A percentile compares a stretch with the other conserved stretches of the same genome.
Evolutionary conservation across 2,797 vertebrate genomes (phyloP).

Genomic region (Sebastes matsubarae): DNA sequence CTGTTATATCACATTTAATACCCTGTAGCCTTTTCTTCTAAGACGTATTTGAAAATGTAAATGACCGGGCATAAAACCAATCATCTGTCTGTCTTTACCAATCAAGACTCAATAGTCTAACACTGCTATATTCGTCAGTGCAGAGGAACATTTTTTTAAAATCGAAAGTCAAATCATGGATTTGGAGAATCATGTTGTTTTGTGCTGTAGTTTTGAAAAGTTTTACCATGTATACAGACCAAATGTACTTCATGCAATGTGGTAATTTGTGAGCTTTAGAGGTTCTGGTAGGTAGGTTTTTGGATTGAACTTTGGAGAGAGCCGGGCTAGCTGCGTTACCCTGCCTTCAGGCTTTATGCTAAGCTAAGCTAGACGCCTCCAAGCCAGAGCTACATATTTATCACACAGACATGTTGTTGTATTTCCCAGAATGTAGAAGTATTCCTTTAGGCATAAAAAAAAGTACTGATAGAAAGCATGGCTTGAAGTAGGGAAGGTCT

Average conservation of each 20-base stretch:
- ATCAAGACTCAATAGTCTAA: background rate
- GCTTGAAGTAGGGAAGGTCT: background rate
- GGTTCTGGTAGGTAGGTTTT: background rate
- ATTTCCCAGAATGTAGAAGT: background rate
- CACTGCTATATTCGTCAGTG: fast-evolving
- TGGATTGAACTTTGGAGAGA: background rate
- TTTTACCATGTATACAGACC: background rate
- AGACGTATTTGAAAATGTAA: background rate
- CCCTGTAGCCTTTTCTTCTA: background rate
- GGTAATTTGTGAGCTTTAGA: background rate
- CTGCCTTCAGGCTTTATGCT: background rate
- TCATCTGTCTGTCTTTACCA: background rate
- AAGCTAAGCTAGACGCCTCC: background rate
- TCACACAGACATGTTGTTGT: too few relatives aligned
- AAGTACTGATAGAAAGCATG: background rate
- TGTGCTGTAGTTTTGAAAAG: background rate
- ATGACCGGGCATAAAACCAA: background rate
- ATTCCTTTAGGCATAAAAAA: background rate
- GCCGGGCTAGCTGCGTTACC: background rate
- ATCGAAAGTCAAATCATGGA: too few relatives aligned
- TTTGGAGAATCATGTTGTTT: too few relatives aligned
- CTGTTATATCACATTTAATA: too few relatives aligned
- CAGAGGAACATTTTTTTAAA: fast-evolving
- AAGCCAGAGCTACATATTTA: background rate
- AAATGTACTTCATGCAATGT: background rate